A percentile compares a stretch with the other conserved stretches of the same genome.
Conservation (phyloP, 37 sponge, comb jelly and placozoan genomes). For the Petrosia ficiformis region DNA sequence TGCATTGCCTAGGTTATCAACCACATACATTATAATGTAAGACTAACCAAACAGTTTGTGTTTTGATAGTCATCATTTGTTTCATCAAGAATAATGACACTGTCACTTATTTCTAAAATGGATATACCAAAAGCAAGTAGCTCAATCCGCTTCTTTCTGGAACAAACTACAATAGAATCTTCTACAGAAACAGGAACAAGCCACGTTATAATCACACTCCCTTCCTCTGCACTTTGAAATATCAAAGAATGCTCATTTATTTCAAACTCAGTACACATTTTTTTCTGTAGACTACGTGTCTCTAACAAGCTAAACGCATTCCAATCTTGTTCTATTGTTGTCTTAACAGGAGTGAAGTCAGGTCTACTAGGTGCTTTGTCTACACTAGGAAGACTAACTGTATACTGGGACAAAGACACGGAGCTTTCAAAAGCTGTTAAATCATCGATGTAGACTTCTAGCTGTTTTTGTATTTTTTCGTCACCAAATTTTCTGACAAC, state of each 20-base stretch:
- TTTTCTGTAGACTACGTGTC: not conserved
- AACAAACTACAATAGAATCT: too few species aligned
- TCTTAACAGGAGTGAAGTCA: not conserved
- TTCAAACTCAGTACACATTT: not conserved
- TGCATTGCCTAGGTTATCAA: too few species aligned
- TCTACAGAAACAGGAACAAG: too few species aligned
- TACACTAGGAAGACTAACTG: not conserved
- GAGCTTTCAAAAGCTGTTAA: not conserved
- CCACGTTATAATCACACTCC: not conserved
- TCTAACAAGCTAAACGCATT: not conserved
- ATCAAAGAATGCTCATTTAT: not conserved
- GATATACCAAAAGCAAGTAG: too few species aligned
- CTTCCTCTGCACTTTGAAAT: not conserved
- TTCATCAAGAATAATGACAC: too few species aligned
- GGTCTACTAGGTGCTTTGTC: not conserved
- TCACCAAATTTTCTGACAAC: not conserved
- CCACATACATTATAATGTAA: too few species aligned
- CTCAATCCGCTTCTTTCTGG: too few species aligned
- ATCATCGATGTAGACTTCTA: not conserved
- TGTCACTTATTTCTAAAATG: too few species aligned
- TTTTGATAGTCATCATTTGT: too few species aligned
- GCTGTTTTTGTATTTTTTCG: not conserved
- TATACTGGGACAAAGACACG: not conserved
- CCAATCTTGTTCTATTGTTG: not conserved
- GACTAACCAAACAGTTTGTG: too few species aligned